Percentiles rank a stretch among this genome's conserved stretches.
Evolutionary conservation across 1,140 invertebrate species (phyloP).

Genomic region (Tetramorium simillimum): DNA sequence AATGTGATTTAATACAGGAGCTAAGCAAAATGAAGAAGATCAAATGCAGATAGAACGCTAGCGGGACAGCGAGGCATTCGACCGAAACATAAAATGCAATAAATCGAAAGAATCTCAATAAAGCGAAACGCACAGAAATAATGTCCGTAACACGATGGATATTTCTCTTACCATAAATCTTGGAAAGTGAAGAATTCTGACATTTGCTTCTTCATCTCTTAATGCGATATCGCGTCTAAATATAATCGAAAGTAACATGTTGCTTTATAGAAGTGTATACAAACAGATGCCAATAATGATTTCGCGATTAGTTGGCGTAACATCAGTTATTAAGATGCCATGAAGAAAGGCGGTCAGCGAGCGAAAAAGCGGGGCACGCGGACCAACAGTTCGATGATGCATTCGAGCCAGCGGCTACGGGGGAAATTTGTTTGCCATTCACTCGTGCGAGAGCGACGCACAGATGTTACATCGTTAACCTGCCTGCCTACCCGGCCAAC

Average conservation of each 20-base stretch:
- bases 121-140: background rate
- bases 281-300: background rate
- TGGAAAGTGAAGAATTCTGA: background rate
- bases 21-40: conserved; percentile 4
- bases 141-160: background rate
- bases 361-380: background rate
- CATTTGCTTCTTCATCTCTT: background rate
- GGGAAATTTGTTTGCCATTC: conserved; percentile 36
- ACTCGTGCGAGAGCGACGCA: background rate
- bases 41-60: background rate
- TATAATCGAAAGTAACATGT: background rate
- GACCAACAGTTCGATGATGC: conserved; percentile 1
- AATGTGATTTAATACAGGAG: conserved; percentile 27
- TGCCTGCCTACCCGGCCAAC: conserved; percentile 54
- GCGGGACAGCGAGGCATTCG: background rate
- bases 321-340: background rate
- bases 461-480: conserved; percentile 62
- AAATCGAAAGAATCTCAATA: conserved; percentile 6
- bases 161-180: background rate
- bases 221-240: background rate
- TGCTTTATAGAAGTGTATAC: background rate
- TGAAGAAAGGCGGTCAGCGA: background rate
- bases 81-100: conserved; percentile 18
- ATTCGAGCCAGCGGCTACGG: background rate
- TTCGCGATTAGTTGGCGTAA: background rate